Percentiles rank a stretch among this genome's conserved stretches.
phyloP scores from a whole-genome alignment of 2,797 vertebrate genomes.

The Micromesistius poutassou region DNA sequence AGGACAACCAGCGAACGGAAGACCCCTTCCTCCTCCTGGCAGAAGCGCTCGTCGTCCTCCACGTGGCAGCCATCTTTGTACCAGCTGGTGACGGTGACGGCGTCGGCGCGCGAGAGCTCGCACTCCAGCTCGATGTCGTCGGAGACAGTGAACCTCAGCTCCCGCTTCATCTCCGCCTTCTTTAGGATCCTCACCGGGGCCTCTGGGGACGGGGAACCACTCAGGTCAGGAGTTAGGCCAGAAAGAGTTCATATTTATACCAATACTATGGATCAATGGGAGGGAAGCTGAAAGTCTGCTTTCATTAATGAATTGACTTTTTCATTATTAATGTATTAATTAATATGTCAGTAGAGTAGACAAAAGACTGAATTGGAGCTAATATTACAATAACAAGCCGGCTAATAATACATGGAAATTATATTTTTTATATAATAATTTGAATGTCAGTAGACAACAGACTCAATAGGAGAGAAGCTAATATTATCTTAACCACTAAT shows the following conservation, averaged over 20 bases:
- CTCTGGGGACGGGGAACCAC: slow-evolving; percentile 64
- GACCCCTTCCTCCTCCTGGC: slow-evolving; percentile 82
- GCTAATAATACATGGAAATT: neutral
- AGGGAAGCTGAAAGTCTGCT: neutral
- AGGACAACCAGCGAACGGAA: slow-evolving; percentile 82
- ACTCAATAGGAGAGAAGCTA: neutral
- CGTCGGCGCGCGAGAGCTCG: slow-evolving; percentile 78
- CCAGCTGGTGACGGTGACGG: slow-evolving; percentile 78
- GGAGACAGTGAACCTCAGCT: slow-evolving; percentile 62
- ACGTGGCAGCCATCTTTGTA: slow-evolving; percentile 85
- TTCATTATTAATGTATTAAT: neutral
- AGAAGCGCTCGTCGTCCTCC: slow-evolving; percentile 77
- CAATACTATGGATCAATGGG: neutral
- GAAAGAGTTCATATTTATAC: neutral
- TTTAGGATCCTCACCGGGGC: slow-evolving; percentile 76
- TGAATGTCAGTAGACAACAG: neutral
- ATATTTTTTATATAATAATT: slow-evolving; percentile 4
- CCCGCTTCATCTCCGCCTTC: slow-evolving; percentile 68
- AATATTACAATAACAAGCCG: neutral
- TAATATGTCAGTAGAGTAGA: neutral
- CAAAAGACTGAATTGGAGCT: too few relatives aligned
- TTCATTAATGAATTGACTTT: neutral
- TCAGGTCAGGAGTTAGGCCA: neutral
- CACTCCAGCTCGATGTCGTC: slow-evolving; percentile 87
- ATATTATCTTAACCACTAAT: neutral